Conservation (phyloP, 2,888 invertebrate species). For the Poecilus cupreus region DNA sequence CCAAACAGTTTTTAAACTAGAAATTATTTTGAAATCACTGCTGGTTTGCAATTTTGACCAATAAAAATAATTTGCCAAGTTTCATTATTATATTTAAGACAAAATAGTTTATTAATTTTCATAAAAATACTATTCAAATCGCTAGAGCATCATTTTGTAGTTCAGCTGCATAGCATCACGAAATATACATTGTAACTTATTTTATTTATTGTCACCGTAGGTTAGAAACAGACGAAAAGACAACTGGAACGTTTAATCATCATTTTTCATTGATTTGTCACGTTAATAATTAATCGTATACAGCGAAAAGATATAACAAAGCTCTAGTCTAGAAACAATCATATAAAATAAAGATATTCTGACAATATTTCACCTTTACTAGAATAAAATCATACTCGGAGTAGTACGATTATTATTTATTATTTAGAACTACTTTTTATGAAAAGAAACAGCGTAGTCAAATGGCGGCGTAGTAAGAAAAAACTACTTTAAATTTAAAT, state of each 20-base stretch:
- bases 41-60: not conserved
- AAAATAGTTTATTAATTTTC: too few relatives aligned
- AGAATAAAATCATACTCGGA: not conserved
- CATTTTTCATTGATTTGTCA: not conserved
- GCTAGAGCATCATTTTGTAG: too few relatives aligned
- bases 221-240: not conserved
- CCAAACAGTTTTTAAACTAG: too few relatives aligned
- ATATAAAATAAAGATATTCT: constrained; percentile 45
- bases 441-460: not conserved
- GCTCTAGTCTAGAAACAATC: constrained; percentile 51
- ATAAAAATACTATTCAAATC: too few relatives aligned
- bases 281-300: not conserved
- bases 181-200: too few relatives aligned
- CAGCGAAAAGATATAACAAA: constrained; percentile 51
- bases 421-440: too few relatives aligned
- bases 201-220: too few relatives aligned
- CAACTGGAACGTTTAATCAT: not conserved
- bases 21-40: too few relatives aligned
- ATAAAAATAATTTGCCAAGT: not conserved
- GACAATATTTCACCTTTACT: constrained; percentile 43
- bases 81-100: too few relatives aligned
- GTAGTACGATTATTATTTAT: not conserved
- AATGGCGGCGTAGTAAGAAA: not conserved
- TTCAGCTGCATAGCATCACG: too few relatives aligned
- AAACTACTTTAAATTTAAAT: not conserved